Conservation (phyloP, 2,888 invertebrate genomes). For the Lypha dubia region DNA sequence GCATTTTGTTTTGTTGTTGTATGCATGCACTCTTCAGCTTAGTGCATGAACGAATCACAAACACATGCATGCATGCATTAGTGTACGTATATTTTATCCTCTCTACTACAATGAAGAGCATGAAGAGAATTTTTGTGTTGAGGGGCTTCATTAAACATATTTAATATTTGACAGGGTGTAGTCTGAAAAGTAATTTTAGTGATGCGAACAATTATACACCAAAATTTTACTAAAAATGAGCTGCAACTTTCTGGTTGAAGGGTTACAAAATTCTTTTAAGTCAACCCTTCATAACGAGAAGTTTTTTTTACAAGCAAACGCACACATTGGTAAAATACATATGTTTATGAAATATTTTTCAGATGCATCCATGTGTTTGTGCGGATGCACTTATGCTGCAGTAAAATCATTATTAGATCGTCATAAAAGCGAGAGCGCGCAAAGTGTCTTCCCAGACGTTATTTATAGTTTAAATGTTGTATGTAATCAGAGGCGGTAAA, state of each 20-base stretch:
- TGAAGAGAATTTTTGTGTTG: conserved; percentile 4
- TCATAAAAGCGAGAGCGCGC: conserved; percentile 73
- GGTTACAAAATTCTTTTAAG: neutral
- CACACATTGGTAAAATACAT: neutral
- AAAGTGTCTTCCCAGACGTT: conserved; percentile 80
- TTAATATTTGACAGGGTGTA: neutral
- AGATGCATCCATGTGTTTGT: conserved; percentile 19
- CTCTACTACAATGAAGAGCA: neutral
- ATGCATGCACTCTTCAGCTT: conserved; percentile 16
- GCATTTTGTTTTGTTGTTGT: conserved; percentile 60
- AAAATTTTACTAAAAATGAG: too few species aligned
- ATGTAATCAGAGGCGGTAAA: conserved; percentile 45
- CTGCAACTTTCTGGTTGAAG: too few species aligned
- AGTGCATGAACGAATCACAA: conserved; percentile 6
- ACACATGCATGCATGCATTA: conserved; percentile 31
- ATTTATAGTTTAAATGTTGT: conserved; percentile 77
- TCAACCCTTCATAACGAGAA: neutral
- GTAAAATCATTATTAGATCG: conserved; percentile 75
- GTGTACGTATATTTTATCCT: neutral
- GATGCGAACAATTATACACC: too few species aligned
- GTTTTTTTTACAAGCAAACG: neutral
- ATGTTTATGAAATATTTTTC: neutral
- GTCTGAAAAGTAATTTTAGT: too few species aligned
- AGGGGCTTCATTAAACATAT: conserved; percentile 6
- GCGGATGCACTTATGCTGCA: conserved; percentile 59